Conservation (phyloP, 2,888 invertebrate genomes). For the Philhelius pedissequus region DNA sequence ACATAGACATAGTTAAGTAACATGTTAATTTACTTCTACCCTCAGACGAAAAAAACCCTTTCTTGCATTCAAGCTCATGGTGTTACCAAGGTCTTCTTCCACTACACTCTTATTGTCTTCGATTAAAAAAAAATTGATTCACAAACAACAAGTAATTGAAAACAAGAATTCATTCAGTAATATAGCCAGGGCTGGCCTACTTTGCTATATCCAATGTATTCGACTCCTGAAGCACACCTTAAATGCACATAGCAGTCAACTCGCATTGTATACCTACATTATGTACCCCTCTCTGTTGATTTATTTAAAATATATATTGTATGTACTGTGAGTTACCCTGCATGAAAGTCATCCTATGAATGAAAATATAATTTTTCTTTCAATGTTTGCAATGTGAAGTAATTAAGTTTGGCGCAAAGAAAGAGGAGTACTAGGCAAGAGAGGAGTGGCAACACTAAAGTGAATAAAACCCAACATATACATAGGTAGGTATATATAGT, state of each 20-base stretch:
- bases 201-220: background rate
- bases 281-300: background rate
- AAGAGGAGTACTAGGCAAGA: background rate
- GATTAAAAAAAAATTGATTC: constrained; percentile 35
- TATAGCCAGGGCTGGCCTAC: background rate
- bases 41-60: background rate
- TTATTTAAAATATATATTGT: background rate
- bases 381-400: constrained; percentile 24
- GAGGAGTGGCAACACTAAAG: background rate
- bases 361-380: constrained; percentile 4
- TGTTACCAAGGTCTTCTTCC: constrained; percentile 1
- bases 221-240: constrained; percentile 24
- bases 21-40: background rate
- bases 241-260: constrained; percentile 16
- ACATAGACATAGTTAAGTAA: too few relatives aligned
- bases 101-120: constrained; percentile 16
- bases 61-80: background rate
- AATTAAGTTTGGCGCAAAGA: constrained; percentile 39
- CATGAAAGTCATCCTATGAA: background rate
- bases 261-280: background rate
- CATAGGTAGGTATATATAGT: too few relatives aligned
- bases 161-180: constrained; percentile 52
- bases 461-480: background rate
- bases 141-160: constrained; percentile 29
- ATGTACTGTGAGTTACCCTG: background rate